Percentiles rank a stretch among this genome's conserved stretches.
phyloP scores from a whole-genome alignment of 2,113 vertebrate species.

The Hipposideros armiger region DNA sequence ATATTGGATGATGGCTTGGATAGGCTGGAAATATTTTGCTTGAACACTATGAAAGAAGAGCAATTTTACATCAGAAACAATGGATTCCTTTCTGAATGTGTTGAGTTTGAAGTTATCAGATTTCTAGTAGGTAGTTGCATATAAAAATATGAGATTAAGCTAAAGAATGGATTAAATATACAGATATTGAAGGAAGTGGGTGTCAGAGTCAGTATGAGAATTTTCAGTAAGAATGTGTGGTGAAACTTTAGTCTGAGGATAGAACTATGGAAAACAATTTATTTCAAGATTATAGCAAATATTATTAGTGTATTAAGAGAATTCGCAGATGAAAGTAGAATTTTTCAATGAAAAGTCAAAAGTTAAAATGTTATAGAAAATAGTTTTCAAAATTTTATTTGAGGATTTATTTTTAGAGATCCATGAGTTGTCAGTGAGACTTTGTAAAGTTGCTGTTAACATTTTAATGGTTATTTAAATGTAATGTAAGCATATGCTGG shows the following conservation, averaged over 20 bases:
- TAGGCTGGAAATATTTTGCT: not conserved
- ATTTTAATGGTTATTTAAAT: not conserved
- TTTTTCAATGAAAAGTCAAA: not conserved
- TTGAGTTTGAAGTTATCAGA: not conserved
- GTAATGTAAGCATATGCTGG: not conserved
- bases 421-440: not conserved
- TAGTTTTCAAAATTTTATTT: not conserved
- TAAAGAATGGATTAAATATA: not conserved
- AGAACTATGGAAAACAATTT: not conserved
- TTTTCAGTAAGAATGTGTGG: not conserved
- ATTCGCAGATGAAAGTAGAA: not conserved
- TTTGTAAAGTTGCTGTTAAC: not conserved
- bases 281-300: not conserved
- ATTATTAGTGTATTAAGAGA: not conserved
- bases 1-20: not conserved
- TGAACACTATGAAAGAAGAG: not conserved
- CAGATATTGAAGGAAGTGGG: not conserved
- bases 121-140: not conserved
- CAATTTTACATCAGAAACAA: not conserved
- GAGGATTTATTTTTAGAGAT: not conserved
- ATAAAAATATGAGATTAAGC: not conserved
- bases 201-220: not conserved
- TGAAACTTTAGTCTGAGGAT: not conserved
- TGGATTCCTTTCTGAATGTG: not conserved
- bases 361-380: not conserved